phyloP scores from a whole-genome alignment of 1,140 invertebrate genomes.

The Anoplophora glabripennis region DNA sequence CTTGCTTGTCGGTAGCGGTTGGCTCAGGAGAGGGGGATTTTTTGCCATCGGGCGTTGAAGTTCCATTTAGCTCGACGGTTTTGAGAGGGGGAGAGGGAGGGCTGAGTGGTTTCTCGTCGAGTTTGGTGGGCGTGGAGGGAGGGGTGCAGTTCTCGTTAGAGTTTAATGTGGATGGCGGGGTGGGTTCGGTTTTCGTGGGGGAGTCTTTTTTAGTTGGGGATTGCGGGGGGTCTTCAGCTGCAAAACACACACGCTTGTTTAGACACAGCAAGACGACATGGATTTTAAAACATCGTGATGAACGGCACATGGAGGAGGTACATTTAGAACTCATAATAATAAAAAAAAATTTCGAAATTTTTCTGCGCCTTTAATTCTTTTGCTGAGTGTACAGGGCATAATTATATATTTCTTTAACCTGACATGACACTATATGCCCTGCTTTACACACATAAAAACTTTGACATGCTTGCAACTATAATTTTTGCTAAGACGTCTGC shows the following conservation, averaged over 20 bases:
- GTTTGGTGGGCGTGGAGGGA: slow-evolving; percentile 23
- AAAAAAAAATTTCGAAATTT: too few relatives aligned
- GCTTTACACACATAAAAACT: too few relatives aligned
- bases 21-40: slow-evolving; percentile 35
- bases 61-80: slow-evolving; percentile 29
- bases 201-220: slow-evolving; percentile 27
- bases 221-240: slow-evolving; percentile 36
- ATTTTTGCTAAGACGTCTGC: too few relatives aligned
- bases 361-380: too few relatives aligned
- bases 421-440: too few relatives aligned
- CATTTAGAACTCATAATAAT: too few relatives aligned
- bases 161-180: slow-evolving; percentile 1
- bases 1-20: slow-evolving; percentile 39
- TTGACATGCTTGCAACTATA: too few relatives aligned
- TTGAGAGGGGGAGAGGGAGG: slow-evolving; percentile 20
- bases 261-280: slow-evolving; percentile 10
- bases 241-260: slow-evolving; percentile 29
- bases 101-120: slow-evolving; percentile 8
- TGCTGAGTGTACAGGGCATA: too few relatives aligned
- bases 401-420: too few relatives aligned
- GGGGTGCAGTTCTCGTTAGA: slow-evolving; percentile 4
- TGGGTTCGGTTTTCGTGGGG: slow-evolving; percentile 5
- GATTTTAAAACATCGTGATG: neutral
- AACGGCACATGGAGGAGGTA: neutral
- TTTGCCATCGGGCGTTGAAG: slow-evolving; percentile 37